Base-by-base conservation (phyloP, 2,113 vertebrate species). In the Tursiops truncatus region DNA sequence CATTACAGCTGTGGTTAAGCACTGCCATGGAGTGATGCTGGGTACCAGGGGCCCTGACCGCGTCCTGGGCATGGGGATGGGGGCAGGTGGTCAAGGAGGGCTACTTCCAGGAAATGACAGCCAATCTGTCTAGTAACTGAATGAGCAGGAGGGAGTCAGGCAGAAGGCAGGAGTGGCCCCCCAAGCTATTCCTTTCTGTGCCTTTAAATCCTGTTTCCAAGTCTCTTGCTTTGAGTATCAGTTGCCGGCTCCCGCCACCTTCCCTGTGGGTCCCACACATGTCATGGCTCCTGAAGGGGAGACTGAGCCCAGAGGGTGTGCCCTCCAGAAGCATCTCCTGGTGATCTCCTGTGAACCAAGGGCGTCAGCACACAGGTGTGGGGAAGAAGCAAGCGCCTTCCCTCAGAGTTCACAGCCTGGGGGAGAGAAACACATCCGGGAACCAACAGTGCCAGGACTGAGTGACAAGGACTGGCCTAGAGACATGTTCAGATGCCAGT, bases 191-290 rank as follows among this genome's bases (percentile, higher is more conserved):
- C 73, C 14, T 86, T 92, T 94, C 70, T 82, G 5, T 74, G 28
- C 20, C 38, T 88, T 90, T 80, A 74, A 94, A 73, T 76, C 50
- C 56, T 84, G 17, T n/a, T 74, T 79, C 58, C 94, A 70, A 65
- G 67, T 71, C 73, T 77, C 70, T 76, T 70, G 60, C 18, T 84
- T 62, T 97, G 26, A 73, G 56, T 77, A 31, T 77, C 79, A 82
- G 36, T 25, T 87, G 70, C 62, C 62, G 67, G 88, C 50, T 89
- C 77, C 67, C 53, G 90, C 15, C 20, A 68, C 44, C 62, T 89
- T 71, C 36, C 71, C 67, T 62, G 60, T 65, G 62, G 62, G 86
- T 85, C 63, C 73, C 86, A 84, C 74, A 58, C 63, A 77, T 25
- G 68, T 62, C 83, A 56, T 28, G 56, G 82, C 53, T 87, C 70